Evolutionary conservation across 2,113 vertebrate genomes (phyloP).

Genomic region (Sinocyclocheilus anshuiensis): DNA sequence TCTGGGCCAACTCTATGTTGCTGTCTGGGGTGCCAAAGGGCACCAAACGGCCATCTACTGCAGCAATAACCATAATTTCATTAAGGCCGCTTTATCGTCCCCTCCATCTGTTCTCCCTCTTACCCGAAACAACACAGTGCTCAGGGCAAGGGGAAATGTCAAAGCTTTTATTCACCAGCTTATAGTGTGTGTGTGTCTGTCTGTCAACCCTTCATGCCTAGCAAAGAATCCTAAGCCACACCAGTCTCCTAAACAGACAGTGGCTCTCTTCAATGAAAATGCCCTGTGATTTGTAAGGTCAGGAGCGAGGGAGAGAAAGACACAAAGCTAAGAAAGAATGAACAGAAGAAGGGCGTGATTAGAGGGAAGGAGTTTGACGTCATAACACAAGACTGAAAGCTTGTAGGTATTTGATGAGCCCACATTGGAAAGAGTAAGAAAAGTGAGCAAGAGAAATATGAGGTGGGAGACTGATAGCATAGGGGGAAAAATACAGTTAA

Average conservation of each 20-base stretch:
- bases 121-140: conserved; percentile 15
- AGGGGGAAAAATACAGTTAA: conserved; percentile 5
- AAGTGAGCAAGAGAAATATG: neutral
- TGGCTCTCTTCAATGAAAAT: conserved; percentile 26
- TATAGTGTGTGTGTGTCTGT: conserved; percentile 57
- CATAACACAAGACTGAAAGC: neutral
- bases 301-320: neutral
- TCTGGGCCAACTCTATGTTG: no score
- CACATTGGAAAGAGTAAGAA: neutral
- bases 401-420: neutral
- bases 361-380: neutral
- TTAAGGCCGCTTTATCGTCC: neutral
- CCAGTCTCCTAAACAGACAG: neutral
- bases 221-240: neutral
- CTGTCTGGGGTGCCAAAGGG: neutral
- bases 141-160: conserved; percentile 65
- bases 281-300: conserved; percentile 12
- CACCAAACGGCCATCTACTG: neutral
- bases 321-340: neutral
- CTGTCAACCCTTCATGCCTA: neutral
- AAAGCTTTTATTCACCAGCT: conserved; percentile 74
- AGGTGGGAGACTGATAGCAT: conserved; percentile 12
- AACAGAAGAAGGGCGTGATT: neutral
- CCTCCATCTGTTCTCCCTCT: conserved; percentile 12
- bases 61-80: conserved; percentile 15